These are phyloP conservation scores for Anoura caudifer DNA, from an alignment of 2,113 vertebrate genomes.

Conservation along the genomic window DNA sequence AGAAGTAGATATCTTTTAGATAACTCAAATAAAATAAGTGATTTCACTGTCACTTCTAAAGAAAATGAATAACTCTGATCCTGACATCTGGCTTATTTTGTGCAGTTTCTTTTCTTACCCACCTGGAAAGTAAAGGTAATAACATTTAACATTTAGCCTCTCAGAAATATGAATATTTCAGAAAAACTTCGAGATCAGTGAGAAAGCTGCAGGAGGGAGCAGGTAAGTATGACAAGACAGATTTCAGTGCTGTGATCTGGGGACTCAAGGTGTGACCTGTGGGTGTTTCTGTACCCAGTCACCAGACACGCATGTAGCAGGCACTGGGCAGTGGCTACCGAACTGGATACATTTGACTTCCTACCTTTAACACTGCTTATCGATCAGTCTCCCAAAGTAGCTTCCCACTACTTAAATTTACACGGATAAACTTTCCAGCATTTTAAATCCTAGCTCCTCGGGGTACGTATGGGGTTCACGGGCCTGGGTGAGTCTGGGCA, in stretches of 20 bases:
- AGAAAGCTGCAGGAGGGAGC: not conserved
- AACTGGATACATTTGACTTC: not conserved
- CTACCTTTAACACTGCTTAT: not conserved
- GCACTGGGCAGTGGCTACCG: not conserved
- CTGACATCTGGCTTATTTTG: constrained; percentile 47
- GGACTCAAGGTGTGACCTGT: not conserved
- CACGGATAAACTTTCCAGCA: not conserved
- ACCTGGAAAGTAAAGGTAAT: constrained; percentile 53
- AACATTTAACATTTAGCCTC: constrained; percentile 41
- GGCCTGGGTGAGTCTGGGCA: not conserved
- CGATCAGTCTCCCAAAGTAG: not conserved
- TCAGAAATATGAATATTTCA: constrained; percentile 43
- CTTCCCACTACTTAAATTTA: not conserved
- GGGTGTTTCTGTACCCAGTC: not conserved
- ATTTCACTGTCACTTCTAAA: constrained; percentile 20
- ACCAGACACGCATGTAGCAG: not conserved
- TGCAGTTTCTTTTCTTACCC: not conserved
- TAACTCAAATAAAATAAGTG: constrained; percentile 31
- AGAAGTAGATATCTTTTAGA: not conserved
- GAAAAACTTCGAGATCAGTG: constrained; percentile 5
- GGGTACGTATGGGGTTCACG: accelerated
- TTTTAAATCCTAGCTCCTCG: not conserved
- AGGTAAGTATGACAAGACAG: not conserved
- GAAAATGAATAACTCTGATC: constrained; percentile 20
- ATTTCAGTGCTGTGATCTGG: not conserved